phyloP scores from a whole-genome alignment of 2,113 vertebrate species.

The Equus przewalskii region DNA sequence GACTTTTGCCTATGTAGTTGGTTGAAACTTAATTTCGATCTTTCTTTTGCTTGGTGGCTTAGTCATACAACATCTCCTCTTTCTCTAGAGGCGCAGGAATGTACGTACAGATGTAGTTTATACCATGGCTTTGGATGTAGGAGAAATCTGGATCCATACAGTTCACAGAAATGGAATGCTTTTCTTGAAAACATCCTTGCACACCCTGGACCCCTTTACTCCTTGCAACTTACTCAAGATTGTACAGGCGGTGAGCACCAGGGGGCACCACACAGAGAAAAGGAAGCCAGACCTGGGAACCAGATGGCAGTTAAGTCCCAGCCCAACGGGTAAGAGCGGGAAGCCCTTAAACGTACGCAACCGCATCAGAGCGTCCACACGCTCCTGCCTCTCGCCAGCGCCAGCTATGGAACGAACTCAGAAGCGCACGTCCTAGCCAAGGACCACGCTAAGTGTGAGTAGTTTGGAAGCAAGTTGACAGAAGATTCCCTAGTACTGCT shows the following conservation, averaged over 20 bases:
- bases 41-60: not conserved
- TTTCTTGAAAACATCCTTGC: conserved; percentile 60
- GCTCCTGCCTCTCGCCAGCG: not conserved
- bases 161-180: conserved; percentile 28
- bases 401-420: not conserved
- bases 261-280: conserved; percentile 75
- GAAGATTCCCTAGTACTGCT: not conserved
- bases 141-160: not conserved
- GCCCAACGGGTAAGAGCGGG: conserved; percentile 52
- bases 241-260: conserved; percentile 68
- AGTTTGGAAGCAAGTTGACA: not conserved
- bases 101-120: not conserved
- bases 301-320: conserved; percentile 47
- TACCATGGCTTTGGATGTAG: not conserved
- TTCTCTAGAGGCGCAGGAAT: not conserved
- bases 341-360: conserved; percentile 65
- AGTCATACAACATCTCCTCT: not conserved
- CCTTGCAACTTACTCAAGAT: not conserved
- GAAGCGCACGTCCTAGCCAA: not conserved
- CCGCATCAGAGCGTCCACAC: conserved; percentile 16
- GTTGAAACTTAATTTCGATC: conserved; percentile 50
- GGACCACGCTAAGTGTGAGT: not conserved
- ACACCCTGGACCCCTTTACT: conserved; percentile 36
- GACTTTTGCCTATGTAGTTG: not conserved
- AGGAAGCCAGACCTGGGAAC: not conserved